A percentile compares a stretch with the other conserved stretches of the same genome.
Evolutionary conservation across 2,113 vertebrate species (phyloP).

Genomic region (Ceuthmochares aereus): DNA sequence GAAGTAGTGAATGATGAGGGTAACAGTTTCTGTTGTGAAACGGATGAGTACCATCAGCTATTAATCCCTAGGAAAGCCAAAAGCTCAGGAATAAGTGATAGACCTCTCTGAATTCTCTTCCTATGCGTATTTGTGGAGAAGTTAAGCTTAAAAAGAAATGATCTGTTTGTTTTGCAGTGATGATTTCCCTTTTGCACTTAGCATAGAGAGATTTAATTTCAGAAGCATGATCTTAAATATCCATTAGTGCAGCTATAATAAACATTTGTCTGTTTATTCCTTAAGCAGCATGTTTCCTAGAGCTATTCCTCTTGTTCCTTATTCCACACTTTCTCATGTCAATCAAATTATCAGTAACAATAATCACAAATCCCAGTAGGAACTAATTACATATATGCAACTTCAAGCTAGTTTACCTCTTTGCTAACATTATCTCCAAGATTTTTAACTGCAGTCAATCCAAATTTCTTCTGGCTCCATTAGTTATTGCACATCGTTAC

Average conservation of each 20-base stretch:
- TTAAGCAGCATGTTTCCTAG: conserved; percentile 13
- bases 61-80: background rate
- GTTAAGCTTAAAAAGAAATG: conserved; percentile 4
- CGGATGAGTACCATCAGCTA: background rate
- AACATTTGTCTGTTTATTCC: conserved; percentile 7
- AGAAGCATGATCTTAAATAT: background rate
- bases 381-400: conserved; percentile 51
- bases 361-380: conserved; percentile 66
- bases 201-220: conserved; percentile 29
- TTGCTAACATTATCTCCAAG: conserved; percentile 5
- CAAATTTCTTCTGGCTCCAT: conserved; percentile 16
- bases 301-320: conserved; percentile 7
- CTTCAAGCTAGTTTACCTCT: conserved; percentile 39
- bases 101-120: background rate
- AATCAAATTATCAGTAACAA: conserved; percentile 64
- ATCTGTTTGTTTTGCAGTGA: background rate
- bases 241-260: conserved; percentile 4
- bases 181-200: conserved; percentile 2
- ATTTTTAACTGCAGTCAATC: conserved; percentile 40
- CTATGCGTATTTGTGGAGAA: background rate
- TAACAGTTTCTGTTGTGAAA: background rate
- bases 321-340: conserved; percentile 5
- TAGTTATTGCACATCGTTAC: conserved; percentile 37
- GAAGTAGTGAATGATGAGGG: background rate
- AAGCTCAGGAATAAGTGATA: background rate